phyloP scores from a whole-genome alignment of 30 jellyfish, hydroid and myxozoan species.

The Catostylus mosaicus region DNA sequence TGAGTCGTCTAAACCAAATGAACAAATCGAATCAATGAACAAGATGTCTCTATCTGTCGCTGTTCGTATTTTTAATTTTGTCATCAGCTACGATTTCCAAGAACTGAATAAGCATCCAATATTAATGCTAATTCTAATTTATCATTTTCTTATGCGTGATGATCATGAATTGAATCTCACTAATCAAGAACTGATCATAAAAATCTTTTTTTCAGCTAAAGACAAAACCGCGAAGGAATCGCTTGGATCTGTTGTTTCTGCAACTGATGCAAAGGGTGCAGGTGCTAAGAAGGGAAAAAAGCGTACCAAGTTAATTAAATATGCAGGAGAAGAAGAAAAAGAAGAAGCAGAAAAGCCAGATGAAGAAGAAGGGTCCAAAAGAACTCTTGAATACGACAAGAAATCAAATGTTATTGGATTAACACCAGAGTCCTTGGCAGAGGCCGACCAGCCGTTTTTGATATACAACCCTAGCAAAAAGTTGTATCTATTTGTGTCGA shows the following conservation, averaged over 20 bases:
- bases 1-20: too few relatives aligned
- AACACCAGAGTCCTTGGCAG: slow-evolving; percentile 30
- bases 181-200: too few relatives aligned
- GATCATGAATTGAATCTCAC: too few relatives aligned
- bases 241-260: neutral
- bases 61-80: too few relatives aligned
- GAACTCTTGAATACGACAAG: slow-evolving; percentile 26
- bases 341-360: neutral
- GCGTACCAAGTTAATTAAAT: neutral
- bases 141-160: too few relatives aligned
- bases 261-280: neutral
- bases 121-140: too few relatives aligned
- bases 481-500: slow-evolving; percentile 18
- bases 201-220: too few relatives aligned
- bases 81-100: too few relatives aligned
- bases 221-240: neutral
- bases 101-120: too few relatives aligned
- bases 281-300: neutral
- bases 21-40: too few relatives aligned
- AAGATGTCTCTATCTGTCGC: too few relatives aligned
- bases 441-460: slow-evolving; percentile 27
- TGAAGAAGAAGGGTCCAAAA: neutral
- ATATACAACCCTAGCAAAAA: slow-evolving; percentile 35
- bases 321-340: too few relatives aligned
- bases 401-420: slow-evolving; percentile 22